Conservation (phyloP, 1,140 invertebrate species). For the Chionoecetes opilio region DNA sequence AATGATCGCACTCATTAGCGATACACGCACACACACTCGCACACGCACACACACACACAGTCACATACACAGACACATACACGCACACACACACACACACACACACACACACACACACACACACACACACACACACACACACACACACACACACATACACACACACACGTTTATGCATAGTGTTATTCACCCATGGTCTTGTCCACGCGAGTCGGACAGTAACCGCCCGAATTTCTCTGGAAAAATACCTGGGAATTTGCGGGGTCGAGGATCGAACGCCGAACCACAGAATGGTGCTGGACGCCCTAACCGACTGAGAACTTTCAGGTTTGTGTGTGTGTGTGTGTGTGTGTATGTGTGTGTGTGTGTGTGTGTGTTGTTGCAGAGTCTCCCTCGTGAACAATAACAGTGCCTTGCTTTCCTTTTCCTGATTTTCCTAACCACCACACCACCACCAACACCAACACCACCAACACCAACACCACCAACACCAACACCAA, state of each 20-base stretch:
- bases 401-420: background rate
- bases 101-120: background rate
- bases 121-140: conserved; percentile 2
- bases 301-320: too few relatives aligned
- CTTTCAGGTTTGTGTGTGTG: background rate
- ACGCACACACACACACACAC: too few relatives aligned
- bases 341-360: conserved; percentile 18
- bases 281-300: too few relatives aligned
- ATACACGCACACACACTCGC: background rate
- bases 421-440: conserved; percentile 28
- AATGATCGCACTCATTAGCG: background rate
- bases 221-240: too few relatives aligned
- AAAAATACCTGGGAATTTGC: too few relatives aligned
- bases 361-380: background rate
- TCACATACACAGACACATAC: too few relatives aligned
- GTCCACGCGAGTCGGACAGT: too few relatives aligned
- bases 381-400: background rate
- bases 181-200: too few relatives aligned
- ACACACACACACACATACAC: too few relatives aligned
- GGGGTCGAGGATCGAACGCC: too few relatives aligned
- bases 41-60: too few relatives aligned
- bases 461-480: background rate
- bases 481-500: background rate
- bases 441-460: background rate
- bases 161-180: too few relatives aligned